Conservation (phyloP, 1,140 invertebrate genomes). For the Tyrophagus putrescentiae region DNA sequence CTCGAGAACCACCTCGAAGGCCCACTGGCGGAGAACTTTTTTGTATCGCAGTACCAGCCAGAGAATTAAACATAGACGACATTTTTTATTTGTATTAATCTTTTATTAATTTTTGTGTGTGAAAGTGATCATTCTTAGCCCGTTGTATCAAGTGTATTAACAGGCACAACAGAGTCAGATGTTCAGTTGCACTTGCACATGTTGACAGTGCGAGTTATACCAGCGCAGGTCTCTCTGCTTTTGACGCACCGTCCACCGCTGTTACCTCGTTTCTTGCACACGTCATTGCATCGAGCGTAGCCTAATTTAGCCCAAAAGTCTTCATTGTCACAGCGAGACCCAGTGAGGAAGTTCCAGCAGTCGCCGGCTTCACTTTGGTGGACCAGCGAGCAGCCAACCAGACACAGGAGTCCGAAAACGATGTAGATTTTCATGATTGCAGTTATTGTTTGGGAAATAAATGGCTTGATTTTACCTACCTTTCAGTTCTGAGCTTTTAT, state of each 20-base stretch:
- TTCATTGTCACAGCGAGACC: not conserved
- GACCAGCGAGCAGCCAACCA: not conserved
- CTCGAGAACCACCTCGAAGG: too few species aligned
- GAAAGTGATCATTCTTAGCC: too few species aligned
- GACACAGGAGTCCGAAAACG: not conserved
- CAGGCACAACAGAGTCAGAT: not conserved
- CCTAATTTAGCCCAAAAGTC: not conserved
- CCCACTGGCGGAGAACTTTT: too few species aligned
- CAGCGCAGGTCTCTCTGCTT: not conserved
- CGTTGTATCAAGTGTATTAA: too few species aligned
- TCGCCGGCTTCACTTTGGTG: not conserved
- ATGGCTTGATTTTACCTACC: too few species aligned
- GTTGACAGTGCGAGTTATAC: not conserved
- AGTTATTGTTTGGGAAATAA: too few species aligned
- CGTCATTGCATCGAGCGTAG: constrained; percentile 3
- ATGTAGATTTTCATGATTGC: too few species aligned
- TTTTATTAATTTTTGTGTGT: too few species aligned
- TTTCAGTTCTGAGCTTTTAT: too few species aligned
- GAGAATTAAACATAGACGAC: too few species aligned
- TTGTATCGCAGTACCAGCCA: too few species aligned
- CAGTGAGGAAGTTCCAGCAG: constrained; percentile 8
- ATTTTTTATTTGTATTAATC: too few species aligned
- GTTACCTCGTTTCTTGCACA: not conserved
- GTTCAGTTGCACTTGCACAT: not conserved
- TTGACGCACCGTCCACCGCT: not conserved